Conservation (phyloP, 1,140 invertebrate species). For the Macrobrachium nipponense region DNA sequence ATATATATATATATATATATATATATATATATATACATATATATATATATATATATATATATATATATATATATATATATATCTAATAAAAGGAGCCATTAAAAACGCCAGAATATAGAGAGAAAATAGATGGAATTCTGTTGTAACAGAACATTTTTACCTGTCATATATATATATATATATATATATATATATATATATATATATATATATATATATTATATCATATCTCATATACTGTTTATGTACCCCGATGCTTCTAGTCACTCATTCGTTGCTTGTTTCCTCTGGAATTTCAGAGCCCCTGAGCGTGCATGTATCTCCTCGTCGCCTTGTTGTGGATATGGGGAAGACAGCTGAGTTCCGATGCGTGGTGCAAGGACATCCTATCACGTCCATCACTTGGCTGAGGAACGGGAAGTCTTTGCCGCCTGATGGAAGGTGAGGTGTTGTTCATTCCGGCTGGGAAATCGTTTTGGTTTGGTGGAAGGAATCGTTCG, state of each 20-base stretch:
- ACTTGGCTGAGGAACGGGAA: conserved; percentile 88
- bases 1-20: not conserved
- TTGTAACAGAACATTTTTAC: too few relatives aligned
- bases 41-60: too few relatives aligned
- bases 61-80: too few relatives aligned
- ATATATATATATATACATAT: too few relatives aligned
- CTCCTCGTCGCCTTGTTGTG: conserved; percentile 80
- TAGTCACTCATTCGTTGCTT: too few relatives aligned
- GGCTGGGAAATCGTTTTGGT: not conserved
- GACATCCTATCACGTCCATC: conserved; percentile 78
- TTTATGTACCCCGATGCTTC: not conserved
- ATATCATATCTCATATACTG: not conserved
- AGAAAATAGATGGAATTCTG: too few relatives aligned
- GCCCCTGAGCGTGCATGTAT: conserved; percentile 79
- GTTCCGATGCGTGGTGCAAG: conserved; percentile 77
- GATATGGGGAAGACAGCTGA: conserved; percentile 84
- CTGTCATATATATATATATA: not conserved
- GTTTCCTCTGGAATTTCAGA: conserved; percentile 70
- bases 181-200: not conserved
- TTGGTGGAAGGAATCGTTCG: not conserved
- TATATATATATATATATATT: conserved; percentile 18
- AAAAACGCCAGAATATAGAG: too few relatives aligned
- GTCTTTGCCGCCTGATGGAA: conserved; percentile 70
- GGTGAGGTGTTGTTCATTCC: conserved; percentile 23
- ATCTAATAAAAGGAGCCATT: too few relatives aligned